Evolutionary conservation across 2,797 vertebrate genomes (phyloP).

Genomic region (Cirrhinus molitorella): DNA sequence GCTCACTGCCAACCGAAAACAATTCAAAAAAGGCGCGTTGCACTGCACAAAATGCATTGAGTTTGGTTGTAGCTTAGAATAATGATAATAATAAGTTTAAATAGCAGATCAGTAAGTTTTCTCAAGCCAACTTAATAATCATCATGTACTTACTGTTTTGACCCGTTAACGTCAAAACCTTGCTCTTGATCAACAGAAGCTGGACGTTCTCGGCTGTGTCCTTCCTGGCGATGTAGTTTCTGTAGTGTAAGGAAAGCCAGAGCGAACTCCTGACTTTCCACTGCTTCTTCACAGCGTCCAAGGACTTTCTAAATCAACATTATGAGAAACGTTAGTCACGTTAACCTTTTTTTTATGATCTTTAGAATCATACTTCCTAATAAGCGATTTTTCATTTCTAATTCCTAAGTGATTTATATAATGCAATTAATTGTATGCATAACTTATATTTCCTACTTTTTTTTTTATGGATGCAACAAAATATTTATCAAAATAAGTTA

Average conservation of each 20-base stretch:
- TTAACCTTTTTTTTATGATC: too few species aligned
- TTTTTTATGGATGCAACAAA: not conserved
- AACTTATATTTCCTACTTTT: not conserved
- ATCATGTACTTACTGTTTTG: conserved; percentile 76
- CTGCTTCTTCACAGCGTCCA: conserved; percentile 63
- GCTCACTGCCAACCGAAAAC: too few species aligned
- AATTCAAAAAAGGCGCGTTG: too few species aligned
- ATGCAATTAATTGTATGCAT: not conserved
- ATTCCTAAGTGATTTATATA: not conserved
- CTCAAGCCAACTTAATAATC: too few species aligned
- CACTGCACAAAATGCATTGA: too few species aligned
- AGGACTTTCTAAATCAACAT: not conserved
- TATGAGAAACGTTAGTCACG: not conserved
- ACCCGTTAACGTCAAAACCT: conserved; percentile 75
- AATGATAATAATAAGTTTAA: too few species aligned
- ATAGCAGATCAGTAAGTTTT: too few species aligned
- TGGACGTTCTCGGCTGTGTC: conserved; percentile 75
- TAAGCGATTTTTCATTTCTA: not conserved
- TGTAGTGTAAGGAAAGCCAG: conserved; percentile 92
- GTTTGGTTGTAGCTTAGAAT: too few species aligned
- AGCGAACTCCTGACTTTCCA: conserved; percentile 84
- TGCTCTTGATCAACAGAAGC: conserved; percentile 80
- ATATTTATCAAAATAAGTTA: too few species aligned
- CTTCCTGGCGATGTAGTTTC: conserved; percentile 76
- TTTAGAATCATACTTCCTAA: too few species aligned